These are phyloP conservation scores for Melanotaenia boesemani DNA, from an alignment of 2,797 vertebrate genomes.

Conservation along the genomic window DNA sequence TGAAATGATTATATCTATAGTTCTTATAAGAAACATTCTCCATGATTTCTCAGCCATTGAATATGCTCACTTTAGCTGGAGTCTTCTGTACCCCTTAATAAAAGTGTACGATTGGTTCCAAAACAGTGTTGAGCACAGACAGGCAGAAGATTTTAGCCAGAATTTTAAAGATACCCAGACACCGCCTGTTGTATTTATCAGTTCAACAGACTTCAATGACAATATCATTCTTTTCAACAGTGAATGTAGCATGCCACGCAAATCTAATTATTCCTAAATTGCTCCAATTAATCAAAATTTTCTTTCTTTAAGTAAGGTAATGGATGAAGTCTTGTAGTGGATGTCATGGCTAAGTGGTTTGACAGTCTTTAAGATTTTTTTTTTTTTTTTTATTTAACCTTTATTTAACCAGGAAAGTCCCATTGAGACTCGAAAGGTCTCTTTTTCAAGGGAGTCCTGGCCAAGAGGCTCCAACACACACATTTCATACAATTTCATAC, in stretches of 20 bases:
- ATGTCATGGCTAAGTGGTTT: neutral
- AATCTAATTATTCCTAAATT: conserved; percentile 20
- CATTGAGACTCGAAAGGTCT: too few species aligned
- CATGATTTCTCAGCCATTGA: conserved; percentile 16
- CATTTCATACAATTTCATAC: too few species aligned
- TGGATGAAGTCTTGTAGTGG: neutral
- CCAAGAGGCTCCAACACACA: too few species aligned
- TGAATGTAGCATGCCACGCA: conserved; percentile 27
- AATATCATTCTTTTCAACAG: conserved; percentile 39
- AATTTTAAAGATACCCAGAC: conserved; percentile 42
- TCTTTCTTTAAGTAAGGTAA: conserved; percentile 1
- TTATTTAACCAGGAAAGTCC: too few species aligned
- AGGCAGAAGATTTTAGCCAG: conserved; percentile 34
- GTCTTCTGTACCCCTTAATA: conserved; percentile 23
- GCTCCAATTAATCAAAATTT: conserved; percentile 27
- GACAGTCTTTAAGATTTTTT: neutral
- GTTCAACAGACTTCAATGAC: conserved; percentile 53
- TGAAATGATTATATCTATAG: conserved; percentile 49
- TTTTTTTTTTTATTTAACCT: too few species aligned
- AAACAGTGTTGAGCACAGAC: conserved; percentile 32
- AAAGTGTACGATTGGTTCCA: conserved; percentile 46
- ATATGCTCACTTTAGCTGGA: conserved; percentile 47
- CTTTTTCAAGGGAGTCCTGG: too few species aligned
- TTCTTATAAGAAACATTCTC: conserved; percentile 53
- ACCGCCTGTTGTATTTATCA: conserved; percentile 60